Conservation (phyloP, 2,888 invertebrate genomes). For the Polydrusus cervinus region DNA sequence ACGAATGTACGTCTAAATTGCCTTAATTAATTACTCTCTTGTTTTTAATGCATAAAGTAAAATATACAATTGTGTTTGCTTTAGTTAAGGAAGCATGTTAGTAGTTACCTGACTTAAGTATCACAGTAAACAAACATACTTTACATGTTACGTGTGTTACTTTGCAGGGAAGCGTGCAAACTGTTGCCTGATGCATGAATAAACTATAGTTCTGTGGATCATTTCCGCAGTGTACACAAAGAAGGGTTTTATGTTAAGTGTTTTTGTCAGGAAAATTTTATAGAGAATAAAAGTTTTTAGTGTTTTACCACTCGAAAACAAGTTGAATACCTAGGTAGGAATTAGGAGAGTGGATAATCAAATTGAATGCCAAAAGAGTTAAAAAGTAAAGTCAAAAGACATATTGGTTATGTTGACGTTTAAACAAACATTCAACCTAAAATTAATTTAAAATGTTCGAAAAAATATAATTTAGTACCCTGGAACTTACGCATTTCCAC, state of each 20-base stretch:
- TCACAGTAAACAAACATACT: background rate
- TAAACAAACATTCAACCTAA: too few species aligned
- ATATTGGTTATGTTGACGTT: too few species aligned
- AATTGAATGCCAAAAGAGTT: too few species aligned
- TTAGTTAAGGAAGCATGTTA: background rate
- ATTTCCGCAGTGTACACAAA: background rate
- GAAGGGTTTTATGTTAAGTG: slow-evolving; percentile 3
- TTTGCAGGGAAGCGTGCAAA: background rate
- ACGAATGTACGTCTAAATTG: too few species aligned
- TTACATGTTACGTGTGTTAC: slow-evolving; percentile 1
- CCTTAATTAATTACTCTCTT: too few species aligned
- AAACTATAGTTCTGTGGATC: background rate
- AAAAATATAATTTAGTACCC: too few species aligned
- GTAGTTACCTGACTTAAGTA: background rate
- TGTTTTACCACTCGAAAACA: background rate
- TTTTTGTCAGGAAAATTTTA: background rate
- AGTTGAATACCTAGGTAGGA: background rate
- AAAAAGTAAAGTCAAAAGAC: too few species aligned
- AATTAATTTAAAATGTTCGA: too few species aligned
- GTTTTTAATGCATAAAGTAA: background rate
- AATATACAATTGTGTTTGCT: background rate
- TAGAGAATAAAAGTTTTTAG: background rate
- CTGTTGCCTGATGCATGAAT: slow-evolving; percentile 22
- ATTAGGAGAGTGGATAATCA: too few species aligned
- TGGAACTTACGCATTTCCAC: too few species aligned